A percentile compares a stretch with the other conserved stretches of the same genome.
phyloP scores from a whole-genome alignment of 2,888 invertebrate species.

The Drosophila peninsularis region DNA sequence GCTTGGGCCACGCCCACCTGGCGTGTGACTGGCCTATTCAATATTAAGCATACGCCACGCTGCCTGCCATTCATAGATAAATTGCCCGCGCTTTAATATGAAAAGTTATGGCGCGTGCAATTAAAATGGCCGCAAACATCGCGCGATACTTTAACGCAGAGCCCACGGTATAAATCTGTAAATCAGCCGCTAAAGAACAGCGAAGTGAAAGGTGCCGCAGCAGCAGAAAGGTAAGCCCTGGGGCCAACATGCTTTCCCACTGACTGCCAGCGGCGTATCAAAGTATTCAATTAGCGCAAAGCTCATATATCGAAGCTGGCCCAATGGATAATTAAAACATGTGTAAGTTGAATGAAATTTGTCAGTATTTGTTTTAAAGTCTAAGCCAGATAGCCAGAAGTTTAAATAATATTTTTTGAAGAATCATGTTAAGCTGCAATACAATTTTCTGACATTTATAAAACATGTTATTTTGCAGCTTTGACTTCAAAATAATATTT shows the following conservation, averaged over 20 bases:
- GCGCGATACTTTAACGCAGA: conserved; percentile 16
- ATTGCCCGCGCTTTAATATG: conserved; percentile 70
- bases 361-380: background rate
- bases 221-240: background rate
- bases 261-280: background rate
- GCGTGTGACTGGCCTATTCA: conserved; percentile 59
- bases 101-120: conserved; percentile 66
- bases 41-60: conserved; percentile 74
- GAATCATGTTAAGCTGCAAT: background rate
- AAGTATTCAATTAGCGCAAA: conserved; percentile 2
- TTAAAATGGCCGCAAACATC: conserved; percentile 47
- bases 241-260: background rate
- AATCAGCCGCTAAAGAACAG: conserved; percentile 3
- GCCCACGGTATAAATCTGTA: conserved; percentile 9
- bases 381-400: no score
- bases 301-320: no score
- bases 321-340: background rate
- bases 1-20: conserved; percentile 41
- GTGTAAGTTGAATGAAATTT: background rate
- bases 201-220: background rate
- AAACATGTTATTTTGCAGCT: background rate
- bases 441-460: no score
- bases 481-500: background rate
- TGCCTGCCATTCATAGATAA: conserved; percentile 71
- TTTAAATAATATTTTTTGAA: background rate